These are phyloP conservation scores for Tipula lateralis DNA, from an alignment of 2,888 invertebrate genomes.

Conservation along the genomic window DNA sequence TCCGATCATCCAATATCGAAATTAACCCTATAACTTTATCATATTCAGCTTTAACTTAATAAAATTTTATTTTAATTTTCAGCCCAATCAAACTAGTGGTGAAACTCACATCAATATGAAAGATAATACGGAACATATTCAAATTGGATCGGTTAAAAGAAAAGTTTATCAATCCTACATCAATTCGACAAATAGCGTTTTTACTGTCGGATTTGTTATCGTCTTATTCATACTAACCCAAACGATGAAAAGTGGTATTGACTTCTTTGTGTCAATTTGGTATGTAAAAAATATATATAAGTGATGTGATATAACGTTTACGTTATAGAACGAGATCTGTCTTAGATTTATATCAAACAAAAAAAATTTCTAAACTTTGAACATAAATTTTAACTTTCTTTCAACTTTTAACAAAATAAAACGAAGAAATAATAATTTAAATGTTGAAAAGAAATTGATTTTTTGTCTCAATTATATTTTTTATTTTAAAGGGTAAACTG, in stretches of 20 bases:
- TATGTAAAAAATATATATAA: constrained; percentile 33
- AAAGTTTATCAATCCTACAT: constrained; percentile 41
- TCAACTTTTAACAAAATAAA: not conserved
- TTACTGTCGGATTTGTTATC: constrained; percentile 39
- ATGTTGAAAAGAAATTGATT: not conserved
- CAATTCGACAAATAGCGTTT: constrained; percentile 40
- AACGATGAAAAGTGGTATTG: constrained; percentile 42
- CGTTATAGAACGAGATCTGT: not conserved
- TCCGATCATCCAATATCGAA: not conserved
- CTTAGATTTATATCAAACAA: not conserved
- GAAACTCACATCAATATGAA: not conserved
- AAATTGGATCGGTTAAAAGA: constrained; percentile 32
- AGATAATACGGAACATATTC: constrained; percentile 35
- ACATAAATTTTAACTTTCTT: not conserved
- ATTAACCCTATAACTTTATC: not conserved
- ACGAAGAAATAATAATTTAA: not conserved
- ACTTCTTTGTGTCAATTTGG: constrained; percentile 48
- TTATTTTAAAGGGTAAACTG: constrained; percentile 54
- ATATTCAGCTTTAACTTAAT: not conserved
- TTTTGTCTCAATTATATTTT: not conserved
- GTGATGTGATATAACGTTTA: not conserved
- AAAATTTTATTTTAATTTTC: not conserved
- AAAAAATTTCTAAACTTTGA: not conserved
- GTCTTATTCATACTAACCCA: constrained; percentile 42
- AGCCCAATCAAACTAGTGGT: not conserved